Evolutionary conservation across 2,113 vertebrate species (phyloP).

Genomic region (Tragelaphus imberbis): DNA sequence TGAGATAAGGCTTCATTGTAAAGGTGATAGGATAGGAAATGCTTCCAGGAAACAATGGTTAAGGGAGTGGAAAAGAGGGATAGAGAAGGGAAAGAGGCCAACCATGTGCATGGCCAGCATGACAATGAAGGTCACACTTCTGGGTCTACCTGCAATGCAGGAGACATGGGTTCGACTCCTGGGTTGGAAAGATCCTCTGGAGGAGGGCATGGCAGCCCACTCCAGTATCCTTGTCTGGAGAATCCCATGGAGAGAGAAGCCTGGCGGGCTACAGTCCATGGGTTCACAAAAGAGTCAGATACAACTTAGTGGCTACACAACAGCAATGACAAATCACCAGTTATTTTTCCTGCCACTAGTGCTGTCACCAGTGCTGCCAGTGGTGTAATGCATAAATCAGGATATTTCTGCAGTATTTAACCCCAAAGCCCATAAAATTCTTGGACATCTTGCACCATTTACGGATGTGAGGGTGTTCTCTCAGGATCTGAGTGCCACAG

Average conservation of each 20-base stretch:
- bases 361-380: not conserved
- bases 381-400: not conserved
- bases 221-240: not conserved
- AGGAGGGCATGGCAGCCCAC: not conserved
- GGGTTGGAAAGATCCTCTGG: not conserved
- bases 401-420: not conserved
- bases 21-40: not conserved
- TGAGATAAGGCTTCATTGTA: not conserved
- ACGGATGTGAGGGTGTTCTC: not conserved
- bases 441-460: not conserved
- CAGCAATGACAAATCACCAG: no score
- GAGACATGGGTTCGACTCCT: not conserved
- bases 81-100: not conserved
- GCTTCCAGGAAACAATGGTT: not conserved
- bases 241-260: not conserved
- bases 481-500: not conserved
- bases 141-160: not conserved
- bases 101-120: not conserved
- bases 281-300: no score
- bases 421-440: not conserved
- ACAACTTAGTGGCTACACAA: no score
- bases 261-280: not conserved
- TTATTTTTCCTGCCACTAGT: not conserved
- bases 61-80: not conserved
- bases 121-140: not conserved